Evolutionary conservation across 2,797 vertebrate genomes (phyloP), one percentile per base, ranked within the genome.

Genomic region (Sebastes itinus): DNA sequence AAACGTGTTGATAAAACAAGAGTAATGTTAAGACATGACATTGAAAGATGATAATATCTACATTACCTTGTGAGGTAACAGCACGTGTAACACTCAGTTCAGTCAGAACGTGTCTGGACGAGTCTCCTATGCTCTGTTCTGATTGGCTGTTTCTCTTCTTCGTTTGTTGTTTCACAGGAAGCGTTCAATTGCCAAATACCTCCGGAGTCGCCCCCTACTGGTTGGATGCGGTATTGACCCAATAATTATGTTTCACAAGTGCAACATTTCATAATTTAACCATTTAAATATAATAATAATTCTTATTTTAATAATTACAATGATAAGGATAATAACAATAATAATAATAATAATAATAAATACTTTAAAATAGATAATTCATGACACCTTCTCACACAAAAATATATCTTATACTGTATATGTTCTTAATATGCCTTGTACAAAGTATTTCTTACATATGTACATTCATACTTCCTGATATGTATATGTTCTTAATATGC

Each of bases 111-210:
- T 65, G 89, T 2, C 90, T 0, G 10, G 64, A 16, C 77, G 30
- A 5, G 11, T 52, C 4, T 52, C 1, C 4, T 7, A 56, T 18
- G 52, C 0, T 0, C 1, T 0, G 1, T 1, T 49, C 49, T 65
- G 82, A 92, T 88, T 90, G 88, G 89, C 46, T 75, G 9, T 0
- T 73, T 23, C 0, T 84, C 86, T 88, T 88, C 84, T 49, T 92
- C 82, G 55, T 49, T 27, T 6, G 4, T 49, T 35, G 1, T 12
- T 28, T 22, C 1, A 14, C 12, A 3, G 22, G 10, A 69, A 49
- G 16, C 5, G 22, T 10, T 20, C 0, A 1, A 6, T 23, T 2
- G 23, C 2, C 14, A 11, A 2, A 38, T 1, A 1, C 4, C 2
- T 1, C 1, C 3, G 1, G 6, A 14, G 55, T 18, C 76, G 30